Conservation (phyloP, 2,888 invertebrate species). For the Spicauda simplicius region DNA sequence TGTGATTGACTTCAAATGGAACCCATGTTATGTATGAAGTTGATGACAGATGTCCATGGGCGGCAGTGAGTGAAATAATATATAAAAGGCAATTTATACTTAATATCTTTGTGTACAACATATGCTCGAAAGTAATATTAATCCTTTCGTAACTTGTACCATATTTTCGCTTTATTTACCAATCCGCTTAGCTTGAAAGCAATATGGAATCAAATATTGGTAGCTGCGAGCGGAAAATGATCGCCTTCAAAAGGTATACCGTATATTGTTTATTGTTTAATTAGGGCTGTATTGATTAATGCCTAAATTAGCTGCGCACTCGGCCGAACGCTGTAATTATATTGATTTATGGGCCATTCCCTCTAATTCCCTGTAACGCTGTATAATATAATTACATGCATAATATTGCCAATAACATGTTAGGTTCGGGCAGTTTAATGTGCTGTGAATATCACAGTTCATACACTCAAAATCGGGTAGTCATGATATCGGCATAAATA, state of each 20-base stretch:
- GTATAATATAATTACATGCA: conserved; percentile 9
- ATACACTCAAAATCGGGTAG: too few species aligned
- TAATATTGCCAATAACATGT: background rate
- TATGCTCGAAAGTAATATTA: too few species aligned
- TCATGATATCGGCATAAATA: too few species aligned
- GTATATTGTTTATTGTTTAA: conserved; percentile 23
- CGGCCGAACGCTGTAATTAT: conserved; percentile 16
- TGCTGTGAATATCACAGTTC: background rate
- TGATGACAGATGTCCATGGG: too few species aligned
- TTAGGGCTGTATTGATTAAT: conserved; percentile 25
- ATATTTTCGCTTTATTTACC: too few species aligned
- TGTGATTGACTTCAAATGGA: too few species aligned
- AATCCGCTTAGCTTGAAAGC: too few species aligned
- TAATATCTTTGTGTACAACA: too few species aligned
- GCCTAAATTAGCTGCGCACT: conserved; percentile 19
- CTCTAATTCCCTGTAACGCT: conserved; percentile 5
- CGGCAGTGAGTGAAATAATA: too few species aligned
- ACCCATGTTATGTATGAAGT: too few species aligned
- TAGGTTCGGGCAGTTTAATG: background rate
- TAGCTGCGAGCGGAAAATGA: background rate
- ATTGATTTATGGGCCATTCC: conserved; percentile 29
- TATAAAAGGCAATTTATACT: too few species aligned
- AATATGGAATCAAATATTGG: background rate
- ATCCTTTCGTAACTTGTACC: too few species aligned
- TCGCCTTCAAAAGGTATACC: background rate